Base-by-base conservation (phyloP, 2,888 invertebrate species). In the Tryphoninae sp. region DNA sequence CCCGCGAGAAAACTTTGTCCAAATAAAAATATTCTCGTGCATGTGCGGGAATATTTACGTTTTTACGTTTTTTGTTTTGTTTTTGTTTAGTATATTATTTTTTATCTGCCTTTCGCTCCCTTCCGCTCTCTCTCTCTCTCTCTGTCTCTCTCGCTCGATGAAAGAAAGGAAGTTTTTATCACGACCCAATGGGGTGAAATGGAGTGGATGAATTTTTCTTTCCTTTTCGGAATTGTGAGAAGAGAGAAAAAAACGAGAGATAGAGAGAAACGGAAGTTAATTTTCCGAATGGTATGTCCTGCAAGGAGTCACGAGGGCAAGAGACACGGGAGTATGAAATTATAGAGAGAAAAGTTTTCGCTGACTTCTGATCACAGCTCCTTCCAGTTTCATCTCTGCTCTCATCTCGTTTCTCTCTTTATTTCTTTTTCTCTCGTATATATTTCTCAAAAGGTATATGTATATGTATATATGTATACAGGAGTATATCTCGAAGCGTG, bases 201-300 rank as follows among this genome's bases (percentile, higher is more conserved):
- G 77, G 69, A 76, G 62, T 26, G 67, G 59, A 77, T 11, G 68
- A 74, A 74, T 80, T 69, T 23, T 59, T 22, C 9, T 64, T 68
- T 58, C 33, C 51, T 73, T 51, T 33, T 45, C 22, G 16, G 59
- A 40, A 55, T 64, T 42, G 33, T 9, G 23, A 16, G 16, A 16
- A 71, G 22, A 23, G 51, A 49, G 26, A 45, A 68, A 55, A n/a
- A 23, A 33, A 8, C 49, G 22, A 40, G 11, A 22, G 42, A 65
- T 55, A 62, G 33, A 26, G 49, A 49, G 23, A 42, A 67, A 49
- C 51, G 77, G 49, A 75, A 83, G 73, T 74, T 81, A 81, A 81
- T 81, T 83, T 82, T 82, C 82, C 81, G 75, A 78, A 82, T 82
- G 73, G 78, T 58, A 67, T 67, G 22, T 69, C 59, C 53, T 67